phyloP scores from a whole-genome alignment of 2,797 vertebrate genomes.

The Alouatta caraya region DNA sequence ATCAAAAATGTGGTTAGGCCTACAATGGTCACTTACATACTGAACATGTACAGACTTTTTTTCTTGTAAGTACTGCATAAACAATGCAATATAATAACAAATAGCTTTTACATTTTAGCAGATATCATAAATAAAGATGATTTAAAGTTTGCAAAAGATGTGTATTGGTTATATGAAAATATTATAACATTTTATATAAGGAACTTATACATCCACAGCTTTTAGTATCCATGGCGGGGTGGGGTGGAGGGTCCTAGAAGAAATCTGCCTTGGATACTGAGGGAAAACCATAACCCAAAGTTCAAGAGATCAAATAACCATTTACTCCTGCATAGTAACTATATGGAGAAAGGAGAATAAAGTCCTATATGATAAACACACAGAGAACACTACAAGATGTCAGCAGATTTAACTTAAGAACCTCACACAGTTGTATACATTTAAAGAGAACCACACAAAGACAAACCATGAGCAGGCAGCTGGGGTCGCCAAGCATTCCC shows the following conservation, averaged over 20 bases:
- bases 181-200: background rate
- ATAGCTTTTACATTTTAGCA: background rate
- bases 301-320: slow-evolving; percentile 3
- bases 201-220: background rate
- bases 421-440: background rate
- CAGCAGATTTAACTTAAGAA: background rate
- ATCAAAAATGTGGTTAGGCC: background rate
- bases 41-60: background rate
- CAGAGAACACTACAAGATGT: background rate
- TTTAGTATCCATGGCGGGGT: background rate
- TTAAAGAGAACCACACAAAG: background rate
- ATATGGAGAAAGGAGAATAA: background rate
- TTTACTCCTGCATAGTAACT: background rate
- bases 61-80: background rate
- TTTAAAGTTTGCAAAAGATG: background rate
- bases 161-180: background rate
- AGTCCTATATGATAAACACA: background rate
- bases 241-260: no score
- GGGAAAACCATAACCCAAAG: background rate
- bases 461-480: background rate
- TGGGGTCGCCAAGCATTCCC: background rate
- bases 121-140: background rate
- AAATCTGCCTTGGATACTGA: background rate
- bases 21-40: background rate
- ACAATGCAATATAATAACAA: background rate